Evolutionary conservation across 1,140 invertebrate species (phyloP).

Genomic region (Ceratitis capitata): DNA sequence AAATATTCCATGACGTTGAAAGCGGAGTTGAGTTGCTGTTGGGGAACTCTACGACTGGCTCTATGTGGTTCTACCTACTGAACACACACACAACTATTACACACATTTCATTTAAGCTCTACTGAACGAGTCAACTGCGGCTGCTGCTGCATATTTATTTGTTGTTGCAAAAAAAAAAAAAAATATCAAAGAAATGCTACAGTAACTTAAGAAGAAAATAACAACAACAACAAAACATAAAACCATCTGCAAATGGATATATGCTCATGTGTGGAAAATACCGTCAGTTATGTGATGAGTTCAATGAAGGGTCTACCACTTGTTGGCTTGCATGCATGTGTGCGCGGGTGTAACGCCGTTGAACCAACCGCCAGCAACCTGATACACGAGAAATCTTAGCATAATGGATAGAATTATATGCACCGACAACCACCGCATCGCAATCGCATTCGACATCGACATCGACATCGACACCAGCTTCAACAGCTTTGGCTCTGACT

Average conservation of each 20-base stretch:
- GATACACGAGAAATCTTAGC: constrained; percentile 16
- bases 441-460: no score
- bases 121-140: background rate
- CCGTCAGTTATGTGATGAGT: background rate
- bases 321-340: background rate
- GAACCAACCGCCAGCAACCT: background rate
- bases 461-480: no score
- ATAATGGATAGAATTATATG: constrained; percentile 25
- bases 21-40: no score
- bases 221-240: background rate
- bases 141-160: background rate
- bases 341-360: no score
- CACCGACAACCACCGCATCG: background rate
- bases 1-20: background rate
- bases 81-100: constrained; percentile 8
- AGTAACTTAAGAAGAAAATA: background rate
- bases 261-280: no score
- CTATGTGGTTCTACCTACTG: no score
- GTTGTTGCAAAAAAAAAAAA: background rate
- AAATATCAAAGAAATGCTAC: background rate
- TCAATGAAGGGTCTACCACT: background rate
- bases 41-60: background rate
- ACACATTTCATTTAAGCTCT: constrained; percentile 18
- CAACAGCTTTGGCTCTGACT: no score
- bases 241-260: background rate